These are phyloP conservation scores for Rhynchonema sp. DNA, from an alignment of 2,888 invertebrate species.

Conservation along the genomic window DNA sequence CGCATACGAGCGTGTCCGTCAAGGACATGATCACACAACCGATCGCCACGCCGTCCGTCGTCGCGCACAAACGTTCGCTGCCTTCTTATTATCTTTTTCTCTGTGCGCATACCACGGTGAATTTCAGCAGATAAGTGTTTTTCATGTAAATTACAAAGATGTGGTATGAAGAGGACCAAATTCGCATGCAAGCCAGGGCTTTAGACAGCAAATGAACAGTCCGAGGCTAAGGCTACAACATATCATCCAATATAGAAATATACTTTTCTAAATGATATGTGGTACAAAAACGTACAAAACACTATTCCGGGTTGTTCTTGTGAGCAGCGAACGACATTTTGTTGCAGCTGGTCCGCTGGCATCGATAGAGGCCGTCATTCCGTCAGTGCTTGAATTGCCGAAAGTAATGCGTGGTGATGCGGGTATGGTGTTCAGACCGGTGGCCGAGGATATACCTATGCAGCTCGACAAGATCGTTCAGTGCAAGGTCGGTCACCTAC, in stretches of 20 bases:
- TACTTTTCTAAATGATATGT: no score
- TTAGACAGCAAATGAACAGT: no score
- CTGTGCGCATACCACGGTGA: no score
- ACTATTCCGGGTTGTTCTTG: no score
- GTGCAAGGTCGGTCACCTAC: neutral
- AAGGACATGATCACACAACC: constrained; percentile 8
- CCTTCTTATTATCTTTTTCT: neutral
- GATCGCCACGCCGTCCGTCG: constrained; percentile 9
- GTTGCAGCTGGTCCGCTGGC: constrained; percentile 1
- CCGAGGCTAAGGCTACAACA: no score
- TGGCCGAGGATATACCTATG: neutral
- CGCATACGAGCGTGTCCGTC: constrained; percentile 1
- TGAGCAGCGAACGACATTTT: no score
- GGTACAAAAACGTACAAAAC: no score
- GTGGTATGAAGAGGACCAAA: no score
- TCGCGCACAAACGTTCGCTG: constrained; percentile 9
- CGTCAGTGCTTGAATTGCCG: neutral
- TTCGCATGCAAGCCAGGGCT: no score
- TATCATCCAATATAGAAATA: no score
- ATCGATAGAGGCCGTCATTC: constrained; percentile 5
- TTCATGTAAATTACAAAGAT: no score
- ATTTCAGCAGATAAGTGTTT: no score
- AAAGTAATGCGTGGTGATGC: neutral
- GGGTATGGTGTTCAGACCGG: neutral
- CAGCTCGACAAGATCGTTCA: neutral